A percentile compares a stretch with the other conserved stretches of the same genome.
phyloP scores from a whole-genome alignment of 2,113 vertebrate species.

The Tupaia chinensis region DNA sequence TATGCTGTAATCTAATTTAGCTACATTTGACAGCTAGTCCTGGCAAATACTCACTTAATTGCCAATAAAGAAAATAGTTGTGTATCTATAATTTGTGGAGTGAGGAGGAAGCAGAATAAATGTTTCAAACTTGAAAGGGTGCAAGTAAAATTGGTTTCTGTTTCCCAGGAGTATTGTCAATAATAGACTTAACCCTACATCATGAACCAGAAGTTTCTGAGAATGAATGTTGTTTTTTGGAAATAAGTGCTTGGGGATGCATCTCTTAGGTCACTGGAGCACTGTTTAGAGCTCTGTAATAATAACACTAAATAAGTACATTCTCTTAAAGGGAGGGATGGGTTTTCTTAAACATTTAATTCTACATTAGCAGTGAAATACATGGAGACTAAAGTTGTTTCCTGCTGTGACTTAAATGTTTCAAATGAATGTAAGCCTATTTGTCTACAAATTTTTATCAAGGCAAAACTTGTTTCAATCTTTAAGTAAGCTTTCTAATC shows the following conservation, averaged over 20 bases:
- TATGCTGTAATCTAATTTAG: background rate
- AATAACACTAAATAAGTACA: background rate
- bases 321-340: background rate
- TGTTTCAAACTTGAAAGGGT: background rate
- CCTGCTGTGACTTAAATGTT: background rate
- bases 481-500: background rate
- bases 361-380: background rate
- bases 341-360: background rate
- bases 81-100: background rate
- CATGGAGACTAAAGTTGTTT: background rate
- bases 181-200: background rate
- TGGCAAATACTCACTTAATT: background rate
- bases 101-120: background rate
- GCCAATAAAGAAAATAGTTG: background rate
- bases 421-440: background rate
- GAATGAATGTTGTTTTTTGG: background rate
- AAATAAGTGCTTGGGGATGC: background rate
- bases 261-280: background rate
- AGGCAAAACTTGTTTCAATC: background rate
- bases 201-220: background rate
- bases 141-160: background rate
- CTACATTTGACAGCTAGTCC: background rate
- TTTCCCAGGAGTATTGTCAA: slow-evolving; percentile 15
- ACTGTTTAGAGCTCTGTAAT: background rate
- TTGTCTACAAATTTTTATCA: background rate